phyloP scores from a whole-genome alignment of 2,113 vertebrate genomes.

The Oceanites oceanicus region DNA sequence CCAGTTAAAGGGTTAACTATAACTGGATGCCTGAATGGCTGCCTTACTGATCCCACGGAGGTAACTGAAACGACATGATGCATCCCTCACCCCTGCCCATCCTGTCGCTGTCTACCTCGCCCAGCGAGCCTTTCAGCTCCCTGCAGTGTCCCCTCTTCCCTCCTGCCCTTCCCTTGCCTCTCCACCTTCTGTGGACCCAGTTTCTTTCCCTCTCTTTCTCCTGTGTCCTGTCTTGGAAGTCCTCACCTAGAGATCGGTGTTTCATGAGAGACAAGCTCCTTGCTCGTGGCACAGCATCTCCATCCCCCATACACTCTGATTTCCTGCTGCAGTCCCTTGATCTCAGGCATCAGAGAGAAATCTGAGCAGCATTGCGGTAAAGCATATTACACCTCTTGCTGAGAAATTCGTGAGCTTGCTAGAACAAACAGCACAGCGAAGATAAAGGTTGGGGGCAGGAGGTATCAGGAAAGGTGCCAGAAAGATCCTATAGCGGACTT shows the following conservation, averaged over 20 bases:
- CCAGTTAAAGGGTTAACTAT: slow-evolving; percentile 61
- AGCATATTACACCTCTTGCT: background rate
- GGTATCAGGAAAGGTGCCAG: background rate
- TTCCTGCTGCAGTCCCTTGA: slow-evolving; percentile 32
- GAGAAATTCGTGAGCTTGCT: background rate
- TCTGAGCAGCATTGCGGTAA: background rate
- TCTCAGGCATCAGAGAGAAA: slow-evolving; percentile 1
- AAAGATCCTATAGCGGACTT: fast-evolving
- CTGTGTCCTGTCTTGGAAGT: background rate
- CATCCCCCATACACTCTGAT: background rate
- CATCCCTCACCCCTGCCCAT: background rate
- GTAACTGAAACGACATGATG: slow-evolving; percentile 58
- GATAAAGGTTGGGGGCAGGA: background rate
- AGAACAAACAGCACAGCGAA: background rate
- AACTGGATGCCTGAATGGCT: slow-evolving; percentile 74
- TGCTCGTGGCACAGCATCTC: background rate
- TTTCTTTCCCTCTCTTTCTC: background rate
- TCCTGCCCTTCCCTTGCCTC: background rate
- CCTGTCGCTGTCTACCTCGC: background rate
- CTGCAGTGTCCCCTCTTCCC: background rate
- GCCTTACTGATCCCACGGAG: slow-evolving; percentile 78
- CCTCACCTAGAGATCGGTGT: background rate
- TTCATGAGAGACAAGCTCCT: background rate
- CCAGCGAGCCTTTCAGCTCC: background rate
- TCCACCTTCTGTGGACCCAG: background rate